Evolutionary conservation across 2,797 vertebrate genomes (phyloP).

Genomic region (Corythornis leucogaster): DNA sequence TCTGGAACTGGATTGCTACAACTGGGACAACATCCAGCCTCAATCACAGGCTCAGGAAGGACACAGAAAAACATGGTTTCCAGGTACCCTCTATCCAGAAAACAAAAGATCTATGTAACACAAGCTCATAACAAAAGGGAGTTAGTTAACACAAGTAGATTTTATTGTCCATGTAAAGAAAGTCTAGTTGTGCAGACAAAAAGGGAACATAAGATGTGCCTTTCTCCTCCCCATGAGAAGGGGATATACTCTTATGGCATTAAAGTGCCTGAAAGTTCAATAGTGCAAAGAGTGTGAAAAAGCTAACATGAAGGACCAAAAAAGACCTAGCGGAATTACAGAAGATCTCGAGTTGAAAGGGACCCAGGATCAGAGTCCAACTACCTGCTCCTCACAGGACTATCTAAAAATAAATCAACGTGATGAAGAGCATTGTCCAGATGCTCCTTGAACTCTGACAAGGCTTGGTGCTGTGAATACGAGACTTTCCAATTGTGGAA

Average conservation of each 20-base stretch:
- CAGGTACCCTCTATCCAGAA: not conserved
- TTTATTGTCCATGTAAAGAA: not conserved
- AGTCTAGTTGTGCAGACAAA: not conserved
- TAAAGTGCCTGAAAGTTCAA: not conserved
- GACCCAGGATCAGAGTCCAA: not conserved
- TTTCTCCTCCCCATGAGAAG: not conserved
- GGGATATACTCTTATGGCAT: not conserved
- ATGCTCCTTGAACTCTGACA: not conserved
- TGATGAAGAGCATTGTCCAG: not conserved
- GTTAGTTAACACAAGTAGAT: rapidly evolving
- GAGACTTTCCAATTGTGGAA: not conserved
- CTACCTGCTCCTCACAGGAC: not conserved
- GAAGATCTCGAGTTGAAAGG: not conserved
- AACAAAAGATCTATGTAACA: rapidly evolving
- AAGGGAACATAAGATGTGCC: not conserved
- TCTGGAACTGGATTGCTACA: not conserved
- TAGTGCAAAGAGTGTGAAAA: not conserved
- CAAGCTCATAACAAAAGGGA: not conserved
- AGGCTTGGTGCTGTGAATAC: not conserved
- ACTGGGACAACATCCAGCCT: not conserved
- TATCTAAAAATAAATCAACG: not conserved
- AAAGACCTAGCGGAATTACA: rapidly evolving
- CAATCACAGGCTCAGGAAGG: not conserved
- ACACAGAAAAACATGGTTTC: not conserved
- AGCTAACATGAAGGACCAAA: not conserved